Percentiles rank a stretch among this genome's conserved stretches.
Evolutionary conservation across 2,797 vertebrate species (phyloP).

Genomic region (Melanotaenia maccullochi): DNA sequence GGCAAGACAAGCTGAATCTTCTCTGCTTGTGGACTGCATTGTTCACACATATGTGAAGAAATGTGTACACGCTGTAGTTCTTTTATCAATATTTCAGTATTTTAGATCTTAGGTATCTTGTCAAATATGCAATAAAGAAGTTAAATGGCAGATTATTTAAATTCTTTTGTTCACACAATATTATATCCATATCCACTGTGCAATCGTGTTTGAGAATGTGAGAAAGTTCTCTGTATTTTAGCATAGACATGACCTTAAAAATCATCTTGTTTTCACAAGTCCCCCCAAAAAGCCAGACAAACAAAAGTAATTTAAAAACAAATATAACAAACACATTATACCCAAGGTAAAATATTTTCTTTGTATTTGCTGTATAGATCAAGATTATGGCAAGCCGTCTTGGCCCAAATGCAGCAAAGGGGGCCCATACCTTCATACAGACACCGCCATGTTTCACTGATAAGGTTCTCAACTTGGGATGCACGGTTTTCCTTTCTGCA

Average conservation of each 20-base stretch:
- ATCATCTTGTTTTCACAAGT: neutral
- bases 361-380: neutral
- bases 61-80: neutral
- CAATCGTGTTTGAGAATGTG: neutral
- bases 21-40: conserved; percentile 40
- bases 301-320: neutral
- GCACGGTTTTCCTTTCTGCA: neutral
- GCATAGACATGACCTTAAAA: neutral
- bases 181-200: neutral
- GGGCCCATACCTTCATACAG: neutral
- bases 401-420: neutral
- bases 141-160: neutral
- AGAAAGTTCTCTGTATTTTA: neutral
- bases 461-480: neutral
- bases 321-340: neutral
- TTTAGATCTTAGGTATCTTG: neutral
- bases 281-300: neutral
- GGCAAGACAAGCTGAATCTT: conserved; percentile 56
- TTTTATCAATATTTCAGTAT: conserved; percentile 17
- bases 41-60: conserved; percentile 15
- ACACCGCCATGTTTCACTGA: neutral
- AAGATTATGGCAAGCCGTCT: neutral
- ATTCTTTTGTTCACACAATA: neutral
- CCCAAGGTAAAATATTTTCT: neutral
- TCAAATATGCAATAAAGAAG: neutral